These are phyloP conservation scores for Zosterops hypoxanthus DNA, from an alignment of 2,113 vertebrate genomes.

Conservation along the genomic window DNA sequence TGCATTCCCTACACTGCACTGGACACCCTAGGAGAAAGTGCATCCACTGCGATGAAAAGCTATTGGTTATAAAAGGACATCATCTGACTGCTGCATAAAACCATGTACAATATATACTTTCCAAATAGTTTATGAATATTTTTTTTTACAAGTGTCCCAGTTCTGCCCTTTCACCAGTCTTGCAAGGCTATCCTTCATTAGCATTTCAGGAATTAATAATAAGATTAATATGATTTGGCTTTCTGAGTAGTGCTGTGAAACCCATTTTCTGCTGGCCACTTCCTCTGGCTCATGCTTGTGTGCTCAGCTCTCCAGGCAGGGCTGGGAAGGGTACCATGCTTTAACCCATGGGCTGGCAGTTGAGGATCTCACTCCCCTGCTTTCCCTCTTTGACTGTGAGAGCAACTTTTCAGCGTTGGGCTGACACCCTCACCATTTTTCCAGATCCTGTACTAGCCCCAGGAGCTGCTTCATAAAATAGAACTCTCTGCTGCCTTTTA, in stretches of 20 bases:
- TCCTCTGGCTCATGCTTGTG: background rate
- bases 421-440: background rate
- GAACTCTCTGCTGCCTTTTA: background rate
- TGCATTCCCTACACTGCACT: background rate
- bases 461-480: background rate
- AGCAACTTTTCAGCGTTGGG: background rate
- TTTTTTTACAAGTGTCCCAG: background rate
- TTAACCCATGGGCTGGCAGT: background rate
- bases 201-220: background rate
- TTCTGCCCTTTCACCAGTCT: background rate
- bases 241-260: background rate
- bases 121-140: background rate
- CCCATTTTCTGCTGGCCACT: background rate
- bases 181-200: background rate
- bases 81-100: background rate
- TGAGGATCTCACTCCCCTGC: background rate
- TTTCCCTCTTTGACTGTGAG: background rate
- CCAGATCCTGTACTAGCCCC: background rate
- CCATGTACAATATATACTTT: background rate
- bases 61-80: background rate
- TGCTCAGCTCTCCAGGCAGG: background rate
- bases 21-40: background rate
- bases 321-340: background rate
- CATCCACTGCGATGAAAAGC: background rate
- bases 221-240: background rate